phyloP scores from a whole-genome alignment of 2,113 vertebrate species.

The Apus apus region DNA sequence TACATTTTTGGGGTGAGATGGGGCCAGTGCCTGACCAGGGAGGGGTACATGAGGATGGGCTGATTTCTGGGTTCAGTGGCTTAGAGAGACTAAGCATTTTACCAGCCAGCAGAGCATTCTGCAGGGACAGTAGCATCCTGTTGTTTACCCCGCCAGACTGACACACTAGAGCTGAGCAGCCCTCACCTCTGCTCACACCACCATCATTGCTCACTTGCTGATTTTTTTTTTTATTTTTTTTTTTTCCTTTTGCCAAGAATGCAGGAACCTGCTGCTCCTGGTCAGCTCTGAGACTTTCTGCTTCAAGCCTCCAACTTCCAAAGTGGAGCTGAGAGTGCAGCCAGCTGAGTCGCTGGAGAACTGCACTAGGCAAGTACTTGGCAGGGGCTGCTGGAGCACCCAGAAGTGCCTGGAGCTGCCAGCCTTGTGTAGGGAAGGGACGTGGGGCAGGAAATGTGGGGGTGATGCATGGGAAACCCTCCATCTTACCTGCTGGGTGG shows the following conservation, averaged over 20 bases:
- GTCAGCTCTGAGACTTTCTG: background rate
- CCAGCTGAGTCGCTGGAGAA: background rate
- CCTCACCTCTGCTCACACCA: background rate
- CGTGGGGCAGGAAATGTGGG: fast-evolving
- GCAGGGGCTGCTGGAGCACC: background rate
- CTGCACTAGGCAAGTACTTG: fast-evolving
- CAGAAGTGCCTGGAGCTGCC: background rate
- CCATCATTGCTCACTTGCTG: background rate
- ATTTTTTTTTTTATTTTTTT: no score
- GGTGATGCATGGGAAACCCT: background rate
- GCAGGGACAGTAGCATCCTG: background rate
- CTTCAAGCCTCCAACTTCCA: fast-evolving
- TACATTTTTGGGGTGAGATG: background rate
- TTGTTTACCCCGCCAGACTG: fast-evolving
- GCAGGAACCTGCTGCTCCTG: background rate
- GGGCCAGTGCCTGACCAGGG: background rate
- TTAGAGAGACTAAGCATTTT: background rate
- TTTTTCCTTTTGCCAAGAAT: background rate
- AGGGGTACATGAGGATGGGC: background rate
- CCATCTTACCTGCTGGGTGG: background rate
- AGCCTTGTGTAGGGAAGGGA: fast-evolving
- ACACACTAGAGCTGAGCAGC: background rate
- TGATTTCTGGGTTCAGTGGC: background rate
- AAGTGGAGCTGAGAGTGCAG: background rate
- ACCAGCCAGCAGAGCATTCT: background rate